These are phyloP conservation scores for Chondrilla cf. caribensis DNA, from an alignment of 37 sponge, comb jelly and placozoan genomes.

Conservation along the genomic window DNA sequence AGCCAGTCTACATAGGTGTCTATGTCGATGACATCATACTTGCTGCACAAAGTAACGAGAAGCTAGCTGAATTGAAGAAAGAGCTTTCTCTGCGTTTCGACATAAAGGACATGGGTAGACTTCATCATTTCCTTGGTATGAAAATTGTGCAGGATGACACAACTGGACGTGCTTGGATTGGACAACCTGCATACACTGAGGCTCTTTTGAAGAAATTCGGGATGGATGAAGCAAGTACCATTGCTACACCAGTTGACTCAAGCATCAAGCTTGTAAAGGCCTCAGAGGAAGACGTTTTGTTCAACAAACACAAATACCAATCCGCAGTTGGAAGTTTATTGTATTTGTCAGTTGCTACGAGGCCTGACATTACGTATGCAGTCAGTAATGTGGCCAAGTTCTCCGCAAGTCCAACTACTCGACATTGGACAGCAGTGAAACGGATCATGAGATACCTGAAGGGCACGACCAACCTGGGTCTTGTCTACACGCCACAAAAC, in stretches of 20 bases:
- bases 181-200: slow-evolving; percentile 48
- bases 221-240: slow-evolving; percentile 38
- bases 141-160: slow-evolving; percentile 23
- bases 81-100: slow-evolving; percentile 10
- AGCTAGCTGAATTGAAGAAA: slow-evolving; percentile 21
- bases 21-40: slow-evolving; percentile 55
- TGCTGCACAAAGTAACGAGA: slow-evolving; percentile 5
- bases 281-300: neutral
- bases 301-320: slow-evolving; percentile 35
- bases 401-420: slow-evolving; percentile 41
- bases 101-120: slow-evolving; percentile 38
- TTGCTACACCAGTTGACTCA: slow-evolving; percentile 30
- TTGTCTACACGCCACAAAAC: neutral
- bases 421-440: slow-evolving; percentile 43
- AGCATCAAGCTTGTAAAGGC: slow-evolving; percentile 29
- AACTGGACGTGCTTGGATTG: slow-evolving; percentile 41
- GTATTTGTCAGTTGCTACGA: slow-evolving; percentile 46
- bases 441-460: slow-evolving; percentile 43
- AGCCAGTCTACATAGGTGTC: slow-evolving; percentile 27
- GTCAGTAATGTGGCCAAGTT: slow-evolving; percentile 45
- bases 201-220: slow-evolving; percentile 37
- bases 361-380: slow-evolving; percentile 53
- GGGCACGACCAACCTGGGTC: neutral
- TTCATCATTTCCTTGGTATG: slow-evolving; percentile 44
- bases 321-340: slow-evolving; percentile 47